phyloP scores from a whole-genome alignment of 2,797 vertebrate genomes.

The Lophotriccus pileatus region DNA sequence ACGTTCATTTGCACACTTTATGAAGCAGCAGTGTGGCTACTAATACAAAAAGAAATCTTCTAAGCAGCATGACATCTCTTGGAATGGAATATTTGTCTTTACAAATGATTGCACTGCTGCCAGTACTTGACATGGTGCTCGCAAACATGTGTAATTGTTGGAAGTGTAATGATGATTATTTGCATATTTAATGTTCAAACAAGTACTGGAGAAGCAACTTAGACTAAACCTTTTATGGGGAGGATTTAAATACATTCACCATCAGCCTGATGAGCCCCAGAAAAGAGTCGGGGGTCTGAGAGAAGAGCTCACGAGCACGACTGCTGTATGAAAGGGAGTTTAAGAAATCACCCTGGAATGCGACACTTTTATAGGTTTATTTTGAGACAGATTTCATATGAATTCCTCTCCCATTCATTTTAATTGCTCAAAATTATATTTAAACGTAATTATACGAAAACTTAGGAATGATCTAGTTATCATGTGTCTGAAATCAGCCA shows the following conservation, averaged over 20 bases:
- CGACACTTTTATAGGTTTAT: not conserved
- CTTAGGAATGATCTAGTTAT: slow-evolving; percentile 39
- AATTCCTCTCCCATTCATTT: slow-evolving; percentile 42
- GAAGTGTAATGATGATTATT: slow-evolving; percentile 86
- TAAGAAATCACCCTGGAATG: slow-evolving; percentile 13
- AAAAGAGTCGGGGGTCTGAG: slow-evolving; percentile 57
- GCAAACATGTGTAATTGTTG: slow-evolving; percentile 86
- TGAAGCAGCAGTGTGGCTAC: slow-evolving; percentile 86
- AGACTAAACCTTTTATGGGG: slow-evolving; percentile 77
- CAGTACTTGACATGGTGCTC: slow-evolving; percentile 83
- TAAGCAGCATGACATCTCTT: slow-evolving; percentile 96
- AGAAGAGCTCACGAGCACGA: slow-evolving; percentile 28
- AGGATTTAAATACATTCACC: slow-evolving; percentile 76
- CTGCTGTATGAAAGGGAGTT: slow-evolving; percentile 19
- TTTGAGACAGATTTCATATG: slow-evolving; percentile 53
- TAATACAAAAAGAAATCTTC: slow-evolving; percentile 86
- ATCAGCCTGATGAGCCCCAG: slow-evolving; percentile 71
- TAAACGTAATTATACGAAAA: slow-evolving; percentile 30
- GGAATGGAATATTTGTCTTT: slow-evolving; percentile 92
- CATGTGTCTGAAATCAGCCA: slow-evolving; percentile 46
- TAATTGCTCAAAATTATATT: slow-evolving; percentile 61
- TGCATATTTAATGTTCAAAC: slow-evolving; percentile 87
- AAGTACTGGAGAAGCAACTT: slow-evolving; percentile 80
- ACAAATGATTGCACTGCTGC: slow-evolving; percentile 85
- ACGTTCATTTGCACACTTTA: slow-evolving; percentile 85